phyloP scores from a whole-genome alignment of 2,797 vertebrate genomes.

The Anas flavirostris region DNA sequence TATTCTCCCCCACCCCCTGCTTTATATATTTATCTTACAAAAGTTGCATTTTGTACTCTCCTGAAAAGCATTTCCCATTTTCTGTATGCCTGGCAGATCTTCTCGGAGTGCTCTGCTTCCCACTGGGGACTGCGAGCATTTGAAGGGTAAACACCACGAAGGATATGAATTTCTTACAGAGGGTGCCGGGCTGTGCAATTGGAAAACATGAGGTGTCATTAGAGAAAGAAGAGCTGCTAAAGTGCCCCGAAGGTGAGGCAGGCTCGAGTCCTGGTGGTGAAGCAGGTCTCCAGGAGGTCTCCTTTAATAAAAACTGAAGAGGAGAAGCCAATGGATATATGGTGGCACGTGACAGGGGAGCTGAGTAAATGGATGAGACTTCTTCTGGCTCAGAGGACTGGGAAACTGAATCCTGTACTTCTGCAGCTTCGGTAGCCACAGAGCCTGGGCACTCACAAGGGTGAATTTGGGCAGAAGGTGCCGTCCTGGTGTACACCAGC shows the following conservation, averaged over 20 bases:
- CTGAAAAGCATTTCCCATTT: not conserved
- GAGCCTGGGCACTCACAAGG: not conserved
- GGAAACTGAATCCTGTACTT: not conserved
- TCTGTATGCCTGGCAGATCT: not conserved
- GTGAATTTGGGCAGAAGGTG: not conserved
- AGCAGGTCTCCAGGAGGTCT: not conserved
- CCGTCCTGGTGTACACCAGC: not conserved
- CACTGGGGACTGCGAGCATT: not conserved
- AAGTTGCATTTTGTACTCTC: not conserved
- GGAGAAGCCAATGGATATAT: not conserved
- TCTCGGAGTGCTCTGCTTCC: not conserved
- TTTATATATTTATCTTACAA: not conserved
- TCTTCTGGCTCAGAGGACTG: not conserved
- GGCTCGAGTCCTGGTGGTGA: not conserved
- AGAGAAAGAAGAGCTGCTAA: not conserved
- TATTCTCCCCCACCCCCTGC: not conserved
- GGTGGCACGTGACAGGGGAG: not conserved
- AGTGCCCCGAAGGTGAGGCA: not conserved
- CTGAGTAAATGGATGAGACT: rapidly evolving
- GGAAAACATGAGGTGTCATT: not conserved
- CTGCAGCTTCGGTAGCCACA: not conserved
- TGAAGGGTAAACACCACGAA: slow-evolving; percentile 1
- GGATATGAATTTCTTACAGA: not conserved
- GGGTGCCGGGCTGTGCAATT: not conserved
- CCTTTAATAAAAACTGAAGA: not conserved